Evolutionary conservation across 2,888 invertebrate species (phyloP).

Genomic region (Ecliptopera silaceata): DNA sequence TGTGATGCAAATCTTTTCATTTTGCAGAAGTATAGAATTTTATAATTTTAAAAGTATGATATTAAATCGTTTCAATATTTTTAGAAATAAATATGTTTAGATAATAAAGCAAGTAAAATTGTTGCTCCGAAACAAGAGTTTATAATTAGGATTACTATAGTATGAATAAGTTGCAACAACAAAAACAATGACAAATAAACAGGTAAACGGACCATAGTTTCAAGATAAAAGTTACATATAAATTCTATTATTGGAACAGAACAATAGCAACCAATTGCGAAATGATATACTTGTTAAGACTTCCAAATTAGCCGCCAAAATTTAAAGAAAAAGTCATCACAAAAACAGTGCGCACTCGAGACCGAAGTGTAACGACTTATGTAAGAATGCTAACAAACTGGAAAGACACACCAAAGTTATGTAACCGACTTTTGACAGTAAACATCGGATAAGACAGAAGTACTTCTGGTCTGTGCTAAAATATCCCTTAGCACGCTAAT

Average conservation of each 20-base stretch:
- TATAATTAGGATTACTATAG: too few species aligned
- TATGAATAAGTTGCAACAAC: too few species aligned
- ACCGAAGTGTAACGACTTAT: constrained; percentile 34
- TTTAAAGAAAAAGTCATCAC: constrained; percentile 24
- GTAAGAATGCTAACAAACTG: constrained; percentile 34
- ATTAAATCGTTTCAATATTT: too few species aligned
- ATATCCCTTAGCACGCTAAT: too few species aligned
- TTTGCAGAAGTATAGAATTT: too few species aligned
- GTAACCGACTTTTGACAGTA: constrained; percentile 30
- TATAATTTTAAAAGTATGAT: too few species aligned
- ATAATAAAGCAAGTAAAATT: too few species aligned
- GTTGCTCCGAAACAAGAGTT: too few species aligned
- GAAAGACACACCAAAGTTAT: constrained; percentile 33
- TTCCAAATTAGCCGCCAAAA: constrained; percentile 1
- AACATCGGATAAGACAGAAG: constrained; percentile 11
- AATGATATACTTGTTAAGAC: neutral
- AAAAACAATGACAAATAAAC: neutral
- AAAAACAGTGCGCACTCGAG: constrained; percentile 29
- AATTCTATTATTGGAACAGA: neutral
- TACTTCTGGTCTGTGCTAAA: too few species aligned
- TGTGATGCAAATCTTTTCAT: too few species aligned
- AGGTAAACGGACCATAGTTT: constrained; percentile 18
- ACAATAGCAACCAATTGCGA: neutral
- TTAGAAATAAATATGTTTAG: too few species aligned
- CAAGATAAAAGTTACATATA: neutral